Conservation (phyloP, 2,888 invertebrate genomes). For the Pecten maximus region DNA sequence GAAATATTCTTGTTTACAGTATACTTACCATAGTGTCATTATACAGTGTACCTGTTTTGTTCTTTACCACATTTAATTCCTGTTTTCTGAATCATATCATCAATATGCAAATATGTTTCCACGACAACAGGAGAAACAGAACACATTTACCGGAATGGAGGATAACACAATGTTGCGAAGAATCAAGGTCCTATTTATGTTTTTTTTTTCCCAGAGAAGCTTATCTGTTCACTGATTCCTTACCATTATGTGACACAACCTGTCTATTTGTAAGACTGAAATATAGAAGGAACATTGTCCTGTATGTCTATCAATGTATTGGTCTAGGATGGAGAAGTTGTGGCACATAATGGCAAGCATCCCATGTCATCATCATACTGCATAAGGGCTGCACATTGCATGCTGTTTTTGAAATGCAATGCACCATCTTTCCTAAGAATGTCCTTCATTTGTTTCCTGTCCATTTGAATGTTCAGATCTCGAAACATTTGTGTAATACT, state of each 20-base stretch:
- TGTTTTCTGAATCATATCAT: not conserved
- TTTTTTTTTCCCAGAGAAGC: not conserved
- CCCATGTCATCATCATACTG: constrained; percentile 10
- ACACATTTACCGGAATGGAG: not conserved
- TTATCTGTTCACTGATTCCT: not conserved
- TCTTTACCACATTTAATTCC: no score
- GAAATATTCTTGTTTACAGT: no score
- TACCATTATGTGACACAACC: not conserved
- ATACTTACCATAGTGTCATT: no score
- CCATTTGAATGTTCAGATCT: not conserved
- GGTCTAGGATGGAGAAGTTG: not conserved
- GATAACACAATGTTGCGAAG: constrained; percentile 12
- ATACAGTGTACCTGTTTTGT: no score
- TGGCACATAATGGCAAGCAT: not conserved
- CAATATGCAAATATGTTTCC: not conserved
- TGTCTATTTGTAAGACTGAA: not conserved
- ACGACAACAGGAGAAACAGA: constrained; percentile 15
- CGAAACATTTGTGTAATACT: not conserved
- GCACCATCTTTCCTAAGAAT: not conserved
- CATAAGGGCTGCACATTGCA: not conserved
- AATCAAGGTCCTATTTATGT: constrained; percentile 22
- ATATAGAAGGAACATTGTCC: not conserved
- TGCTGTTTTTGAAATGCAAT: not conserved
- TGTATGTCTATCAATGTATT: not conserved
- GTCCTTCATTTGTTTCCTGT: not conserved